These are phyloP conservation scores for Ennomos erosarius DNA, from an alignment of 2,888 invertebrate genomes.

Conservation along the genomic window DNA sequence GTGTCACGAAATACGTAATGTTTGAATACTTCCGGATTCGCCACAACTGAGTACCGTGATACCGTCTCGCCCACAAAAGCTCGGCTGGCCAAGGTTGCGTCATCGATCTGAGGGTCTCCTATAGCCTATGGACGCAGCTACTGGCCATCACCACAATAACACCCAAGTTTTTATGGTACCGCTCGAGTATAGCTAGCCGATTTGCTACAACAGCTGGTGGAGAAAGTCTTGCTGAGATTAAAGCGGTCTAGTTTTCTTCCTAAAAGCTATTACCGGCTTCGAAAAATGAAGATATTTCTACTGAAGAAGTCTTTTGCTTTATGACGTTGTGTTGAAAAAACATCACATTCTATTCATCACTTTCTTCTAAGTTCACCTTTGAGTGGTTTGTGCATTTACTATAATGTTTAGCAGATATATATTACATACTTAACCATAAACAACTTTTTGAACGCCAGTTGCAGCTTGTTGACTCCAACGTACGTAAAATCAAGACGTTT, in stretches of 20 bases:
- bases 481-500: constrained; percentile 18
- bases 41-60: constrained; percentile 11
- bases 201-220: constrained; percentile 8
- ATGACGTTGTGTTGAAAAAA: not conserved
- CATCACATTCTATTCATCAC: not conserved
- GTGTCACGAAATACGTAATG: constrained; percentile 23
- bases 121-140: constrained; percentile 20
- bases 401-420: too few relatives aligned
- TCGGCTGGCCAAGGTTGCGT: constrained; percentile 59
- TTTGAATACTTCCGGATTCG: constrained; percentile 34
- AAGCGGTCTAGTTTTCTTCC: constrained; percentile 6
- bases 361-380: not conserved
- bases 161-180: constrained; percentile 3
- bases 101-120: constrained; percentile 62
- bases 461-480: not conserved
- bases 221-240: constrained; percentile 17
- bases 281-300: not conserved
- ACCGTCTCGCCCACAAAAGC: constrained; percentile 55
- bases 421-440: too few relatives aligned
- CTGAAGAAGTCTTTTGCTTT: too few relatives aligned
- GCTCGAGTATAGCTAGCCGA: not conserved
- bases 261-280: not conserved
- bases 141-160: constrained; percentile 26
- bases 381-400: too few relatives aligned
- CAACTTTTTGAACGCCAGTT: too few relatives aligned